Evolutionary conservation across 2,888 invertebrate genomes (phyloP).

Genomic region (Mesodorylaimus sp.): DNA sequence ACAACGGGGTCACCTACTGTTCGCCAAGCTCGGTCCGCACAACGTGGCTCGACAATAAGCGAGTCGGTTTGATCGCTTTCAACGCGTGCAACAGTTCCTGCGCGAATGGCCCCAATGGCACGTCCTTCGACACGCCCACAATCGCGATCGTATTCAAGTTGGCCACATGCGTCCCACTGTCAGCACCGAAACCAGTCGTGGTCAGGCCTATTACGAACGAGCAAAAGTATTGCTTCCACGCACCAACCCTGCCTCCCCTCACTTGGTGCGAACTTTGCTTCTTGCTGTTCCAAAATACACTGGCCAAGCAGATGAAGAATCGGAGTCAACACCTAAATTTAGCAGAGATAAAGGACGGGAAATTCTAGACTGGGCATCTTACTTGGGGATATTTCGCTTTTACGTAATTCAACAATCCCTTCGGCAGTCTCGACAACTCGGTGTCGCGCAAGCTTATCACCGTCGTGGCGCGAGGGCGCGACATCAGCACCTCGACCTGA

Average conservation of each 20-base stretch:
- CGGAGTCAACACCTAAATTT: not conserved
- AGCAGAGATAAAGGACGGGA: not conserved
- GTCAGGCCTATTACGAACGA: not conserved
- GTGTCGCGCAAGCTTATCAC: conserved; percentile 67
- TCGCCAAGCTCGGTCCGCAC: conserved; percentile 71
- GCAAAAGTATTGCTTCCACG: not conserved
- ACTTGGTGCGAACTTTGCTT: not conserved
- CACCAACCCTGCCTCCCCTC: no score
- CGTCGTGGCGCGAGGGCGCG: conserved; percentile 56
- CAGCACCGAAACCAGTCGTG: not conserved
- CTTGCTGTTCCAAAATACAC: not conserved
- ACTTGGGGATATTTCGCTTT: conserved; percentile 80
- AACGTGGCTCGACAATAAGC: conserved; percentile 70
- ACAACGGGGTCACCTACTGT: no score
- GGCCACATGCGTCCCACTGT: not conserved
- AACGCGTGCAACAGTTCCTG: conserved; percentile 91
- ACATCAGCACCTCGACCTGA: conserved; percentile 26
- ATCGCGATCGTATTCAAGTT: conserved; percentile 91
- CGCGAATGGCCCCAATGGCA: conserved; percentile 86
- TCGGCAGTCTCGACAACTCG: conserved; percentile 85
- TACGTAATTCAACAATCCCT: conserved; percentile 88
- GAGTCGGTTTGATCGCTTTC: conserved; percentile 48
- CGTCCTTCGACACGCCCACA: conserved; percentile 79
- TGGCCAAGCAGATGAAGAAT: not conserved
- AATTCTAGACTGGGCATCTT: not conserved